Conservation (phyloP, 2,113 vertebrate species). For the Balaenoptera acutorostrata region DNA sequence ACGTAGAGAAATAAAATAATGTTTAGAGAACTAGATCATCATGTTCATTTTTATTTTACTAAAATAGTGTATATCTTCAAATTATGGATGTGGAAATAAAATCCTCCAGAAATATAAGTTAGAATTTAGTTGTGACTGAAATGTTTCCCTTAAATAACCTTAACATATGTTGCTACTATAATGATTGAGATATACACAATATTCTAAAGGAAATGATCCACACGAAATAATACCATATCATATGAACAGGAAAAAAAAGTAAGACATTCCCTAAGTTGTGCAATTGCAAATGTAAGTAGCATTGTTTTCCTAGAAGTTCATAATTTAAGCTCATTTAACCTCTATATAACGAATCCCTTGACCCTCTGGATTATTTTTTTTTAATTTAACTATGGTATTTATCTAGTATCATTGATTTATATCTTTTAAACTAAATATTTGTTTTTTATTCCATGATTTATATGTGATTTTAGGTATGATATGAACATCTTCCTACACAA, state of each 20-base stretch:
- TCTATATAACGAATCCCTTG: not conserved
- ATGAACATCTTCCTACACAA: not conserved
- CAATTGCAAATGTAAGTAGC: not conserved
- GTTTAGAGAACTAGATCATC: not conserved
- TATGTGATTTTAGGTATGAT: not conserved
- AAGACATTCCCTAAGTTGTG: not conserved
- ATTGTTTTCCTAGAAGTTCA: not conserved
- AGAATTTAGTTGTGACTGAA: not conserved
- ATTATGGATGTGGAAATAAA: not conserved
- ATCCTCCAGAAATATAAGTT: not conserved
- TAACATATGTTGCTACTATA: not conserved
- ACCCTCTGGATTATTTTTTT: not conserved
- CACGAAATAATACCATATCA: not conserved
- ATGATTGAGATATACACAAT: not conserved
- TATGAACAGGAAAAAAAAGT: not conserved
- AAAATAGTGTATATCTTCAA: not conserved
- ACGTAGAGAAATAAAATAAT: not conserved
- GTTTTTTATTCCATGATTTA: not conserved
- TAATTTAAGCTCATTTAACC: not conserved
- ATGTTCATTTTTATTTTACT: not conserved
- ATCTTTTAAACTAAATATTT: not conserved
- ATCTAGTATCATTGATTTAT: not conserved
- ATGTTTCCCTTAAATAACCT: not conserved
- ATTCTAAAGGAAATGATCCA: not conserved
- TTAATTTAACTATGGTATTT: not conserved